Evolutionary conservation across 2,113 vertebrate genomes (phyloP).

Genomic region (Tinamus guttatus): DNA sequence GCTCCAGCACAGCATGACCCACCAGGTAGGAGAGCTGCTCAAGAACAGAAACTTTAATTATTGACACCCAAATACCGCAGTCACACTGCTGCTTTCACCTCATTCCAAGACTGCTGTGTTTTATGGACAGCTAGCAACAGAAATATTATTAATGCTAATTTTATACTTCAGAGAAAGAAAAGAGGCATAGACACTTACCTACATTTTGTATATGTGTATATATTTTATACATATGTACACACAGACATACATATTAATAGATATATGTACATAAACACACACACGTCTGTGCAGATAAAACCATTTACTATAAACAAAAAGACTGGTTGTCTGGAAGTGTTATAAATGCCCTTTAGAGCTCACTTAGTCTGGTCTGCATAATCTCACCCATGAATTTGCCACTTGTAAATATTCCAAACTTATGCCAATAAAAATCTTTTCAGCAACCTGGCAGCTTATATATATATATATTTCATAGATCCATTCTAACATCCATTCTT

Average conservation of each 20-base stretch:
- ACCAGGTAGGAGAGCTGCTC: not conserved
- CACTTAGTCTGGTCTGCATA: conserved; percentile 4
- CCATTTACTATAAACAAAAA: not conserved
- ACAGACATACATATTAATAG: not conserved
- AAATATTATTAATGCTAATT: conserved; percentile 25
- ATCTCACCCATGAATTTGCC: conserved; percentile 29
- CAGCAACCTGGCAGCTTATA: conserved; percentile 14
- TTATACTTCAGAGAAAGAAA: conserved; percentile 20
- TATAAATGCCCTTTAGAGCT: conserved; percentile 44
- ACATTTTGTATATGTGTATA: not conserved
- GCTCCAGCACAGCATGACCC: not conserved
- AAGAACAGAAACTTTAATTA: not conserved
- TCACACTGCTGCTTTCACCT: not conserved
- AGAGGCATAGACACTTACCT: not conserved
- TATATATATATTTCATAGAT: not conserved
- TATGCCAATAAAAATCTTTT: conserved; percentile 37
- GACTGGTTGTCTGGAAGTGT: conserved; percentile 22
- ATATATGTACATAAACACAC: not conserved
- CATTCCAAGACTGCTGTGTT: not conserved
- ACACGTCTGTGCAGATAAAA: not conserved
- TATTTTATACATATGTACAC: not conserved
- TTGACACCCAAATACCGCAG: not conserved
- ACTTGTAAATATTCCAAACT: conserved; percentile 56
- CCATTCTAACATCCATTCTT: not conserved
- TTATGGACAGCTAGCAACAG: not conserved